A percentile compares a stretch with the other conserved stretches of the same genome.
Conservation (phyloP, 2,888 invertebrate species). For the Camptogramma bilineatum region DNA sequence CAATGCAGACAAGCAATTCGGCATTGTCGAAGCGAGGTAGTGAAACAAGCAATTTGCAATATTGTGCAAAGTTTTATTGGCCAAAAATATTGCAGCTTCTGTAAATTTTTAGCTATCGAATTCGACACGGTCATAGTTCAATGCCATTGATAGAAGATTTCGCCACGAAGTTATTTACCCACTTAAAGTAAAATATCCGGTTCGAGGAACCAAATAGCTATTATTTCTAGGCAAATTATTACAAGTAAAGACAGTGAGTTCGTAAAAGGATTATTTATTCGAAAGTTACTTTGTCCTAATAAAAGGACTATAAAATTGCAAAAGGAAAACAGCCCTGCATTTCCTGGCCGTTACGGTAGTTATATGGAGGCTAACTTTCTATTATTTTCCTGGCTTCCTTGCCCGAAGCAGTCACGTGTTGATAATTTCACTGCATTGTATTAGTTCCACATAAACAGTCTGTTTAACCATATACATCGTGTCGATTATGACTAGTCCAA, state of each 20-base stretch:
- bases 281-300: not conserved
- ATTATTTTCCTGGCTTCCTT: constrained; percentile 42
- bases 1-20: constrained; percentile 41
- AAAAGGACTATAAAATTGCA: not conserved
- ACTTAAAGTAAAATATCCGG: not conserved
- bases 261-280: not conserved
- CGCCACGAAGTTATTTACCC: not conserved
- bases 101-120: constrained; percentile 21
- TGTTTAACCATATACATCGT: constrained; percentile 21
- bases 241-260: not conserved
- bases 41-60: constrained; percentile 32
- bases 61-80: constrained; percentile 30
- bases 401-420: constrained; percentile 39
- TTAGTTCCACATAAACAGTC: constrained; percentile 37
- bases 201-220: constrained; percentile 8
- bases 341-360: constrained; percentile 21
- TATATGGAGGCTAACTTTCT: constrained; percentile 45
- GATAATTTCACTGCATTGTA: constrained; percentile 39
- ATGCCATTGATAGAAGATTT: constrained; percentile 9
- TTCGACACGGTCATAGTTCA: constrained; percentile 20
- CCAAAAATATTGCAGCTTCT: constrained; percentile 13
- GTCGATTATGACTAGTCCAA: not conserved
- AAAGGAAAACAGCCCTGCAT: constrained; percentile 14
- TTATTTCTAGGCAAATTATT: not conserved
- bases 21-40: constrained; percentile 18